These are phyloP conservation scores for Leptogaster cylindrica DNA, from an alignment of 2,888 invertebrate species.

Conservation along the genomic window DNA sequence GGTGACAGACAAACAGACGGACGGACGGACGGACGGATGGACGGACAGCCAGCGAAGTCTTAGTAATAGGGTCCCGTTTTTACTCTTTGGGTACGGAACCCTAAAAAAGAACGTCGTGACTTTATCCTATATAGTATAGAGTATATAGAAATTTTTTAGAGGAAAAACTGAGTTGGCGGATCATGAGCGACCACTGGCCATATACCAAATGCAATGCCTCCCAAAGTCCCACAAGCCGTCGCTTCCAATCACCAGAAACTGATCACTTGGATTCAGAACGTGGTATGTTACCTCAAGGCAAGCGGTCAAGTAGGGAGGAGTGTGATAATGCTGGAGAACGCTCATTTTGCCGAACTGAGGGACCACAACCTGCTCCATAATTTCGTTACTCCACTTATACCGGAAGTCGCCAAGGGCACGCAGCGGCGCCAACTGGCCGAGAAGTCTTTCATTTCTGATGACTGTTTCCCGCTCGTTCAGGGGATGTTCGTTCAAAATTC, in stretches of 20 bases:
- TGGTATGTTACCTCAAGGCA: constrained; percentile 85
- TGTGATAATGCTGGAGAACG: constrained; percentile 83
- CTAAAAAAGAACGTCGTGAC: too few relatives aligned
- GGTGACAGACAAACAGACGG: too few relatives aligned
- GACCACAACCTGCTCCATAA: constrained; percentile 71
- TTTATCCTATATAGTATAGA: too few relatives aligned
- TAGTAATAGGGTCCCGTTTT: too few relatives aligned
- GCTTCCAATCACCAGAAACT: constrained; percentile 91
- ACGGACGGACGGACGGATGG: too few relatives aligned
- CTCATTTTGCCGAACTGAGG: constrained; percentile 74
- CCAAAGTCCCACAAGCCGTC: constrained; percentile 98
- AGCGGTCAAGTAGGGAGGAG: constrained; percentile 94
- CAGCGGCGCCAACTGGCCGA: constrained; percentile 93
- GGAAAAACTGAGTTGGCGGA: too few relatives aligned
- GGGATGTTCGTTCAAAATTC: constrained; percentile 89
- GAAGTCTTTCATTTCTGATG: constrained; percentile 83
- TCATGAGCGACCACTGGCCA: too few relatives aligned
- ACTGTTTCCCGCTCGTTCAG: constrained; percentile 79
- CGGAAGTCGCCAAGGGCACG: constrained; percentile 92
- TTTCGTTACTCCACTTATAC: constrained; percentile 84
- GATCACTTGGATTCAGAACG: constrained; percentile 78
- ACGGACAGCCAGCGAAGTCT: too few relatives aligned
- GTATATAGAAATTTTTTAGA: too few relatives aligned
- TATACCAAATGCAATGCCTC: too few relatives aligned
- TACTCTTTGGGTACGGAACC: too few relatives aligned